Percentiles rank a stretch among this genome's conserved stretches.
Evolutionary conservation across 2,113 vertebrate species (phyloP).

Genomic region (Limanda limanda): DNA sequence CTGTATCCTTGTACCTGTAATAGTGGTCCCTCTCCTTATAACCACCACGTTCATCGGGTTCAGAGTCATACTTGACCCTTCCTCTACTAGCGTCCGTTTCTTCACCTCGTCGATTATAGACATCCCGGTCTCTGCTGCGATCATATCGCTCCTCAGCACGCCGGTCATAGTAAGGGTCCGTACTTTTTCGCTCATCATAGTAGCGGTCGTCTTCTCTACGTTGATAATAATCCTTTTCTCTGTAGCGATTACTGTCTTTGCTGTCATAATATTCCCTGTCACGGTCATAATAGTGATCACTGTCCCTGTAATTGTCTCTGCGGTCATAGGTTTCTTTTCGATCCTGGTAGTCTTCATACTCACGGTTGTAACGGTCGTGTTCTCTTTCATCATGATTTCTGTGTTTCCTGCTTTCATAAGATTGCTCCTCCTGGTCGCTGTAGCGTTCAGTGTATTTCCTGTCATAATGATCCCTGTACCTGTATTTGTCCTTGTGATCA

Average conservation of each 20-base stretch:
- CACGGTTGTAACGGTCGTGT: conserved; percentile 57
- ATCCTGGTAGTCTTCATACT: conserved; percentile 58
- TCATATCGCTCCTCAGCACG: conserved; percentile 56
- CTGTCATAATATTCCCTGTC: conserved; percentile 61
- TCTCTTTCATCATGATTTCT: conserved; percentile 49
- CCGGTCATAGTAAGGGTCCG: conserved; percentile 35
- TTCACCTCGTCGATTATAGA: conserved; percentile 29
- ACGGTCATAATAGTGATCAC: conserved; percentile 45
- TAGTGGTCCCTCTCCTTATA: conserved; percentile 53
- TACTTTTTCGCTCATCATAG: conserved; percentile 50
- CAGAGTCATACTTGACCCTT: conserved; percentile 60
- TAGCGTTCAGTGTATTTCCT: conserved; percentile 51
- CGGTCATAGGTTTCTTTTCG: conserved; percentile 27
- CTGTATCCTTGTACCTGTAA: conserved; percentile 60
- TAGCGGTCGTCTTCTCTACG: conserved; percentile 49
- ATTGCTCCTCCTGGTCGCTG: conserved; percentile 44
- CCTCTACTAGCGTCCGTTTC: conserved; percentile 36
- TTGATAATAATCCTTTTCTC: conserved; percentile 56
- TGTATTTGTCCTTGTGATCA: conserved; percentile 62
- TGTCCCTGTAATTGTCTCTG: conserved; percentile 55
- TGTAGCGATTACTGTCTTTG: conserved; percentile 47
- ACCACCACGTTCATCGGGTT: conserved; percentile 45
- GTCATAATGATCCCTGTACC: conserved; percentile 52
- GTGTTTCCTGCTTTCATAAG: conserved; percentile 51
- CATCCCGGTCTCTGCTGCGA: conserved; percentile 46